Conservation (phyloP, 2,113 vertebrate genomes). For the Abramis brama region DNA sequence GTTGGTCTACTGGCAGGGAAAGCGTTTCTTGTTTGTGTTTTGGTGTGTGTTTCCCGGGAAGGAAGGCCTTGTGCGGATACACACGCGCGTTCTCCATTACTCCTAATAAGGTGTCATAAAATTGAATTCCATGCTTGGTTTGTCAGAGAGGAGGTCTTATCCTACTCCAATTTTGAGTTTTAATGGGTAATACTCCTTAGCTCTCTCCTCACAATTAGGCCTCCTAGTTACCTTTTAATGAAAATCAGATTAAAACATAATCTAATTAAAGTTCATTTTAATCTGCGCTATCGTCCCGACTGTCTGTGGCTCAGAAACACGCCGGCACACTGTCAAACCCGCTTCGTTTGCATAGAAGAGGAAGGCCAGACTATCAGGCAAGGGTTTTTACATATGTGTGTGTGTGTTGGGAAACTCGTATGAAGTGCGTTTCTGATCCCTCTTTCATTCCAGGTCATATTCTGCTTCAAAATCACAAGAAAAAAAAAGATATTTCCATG, state of each 20-base stretch:
- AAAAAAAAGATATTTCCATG: not conserved
- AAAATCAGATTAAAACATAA: conserved; percentile 85
- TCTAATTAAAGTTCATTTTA: conserved; percentile 83
- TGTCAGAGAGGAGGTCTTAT: conserved; percentile 78
- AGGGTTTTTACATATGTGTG: conserved; percentile 28
- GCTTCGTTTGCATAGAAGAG: conserved; percentile 59
- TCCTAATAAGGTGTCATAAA: conserved; percentile 84
- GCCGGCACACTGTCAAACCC: conserved; percentile 65
- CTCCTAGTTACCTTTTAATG: conserved; percentile 80
- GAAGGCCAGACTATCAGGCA: conserved; percentile 64
- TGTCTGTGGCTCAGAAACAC: conserved; percentile 65
- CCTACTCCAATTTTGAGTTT: conserved; percentile 80
- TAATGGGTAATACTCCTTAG: conserved; percentile 83
- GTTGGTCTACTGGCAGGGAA: conserved; percentile 20
- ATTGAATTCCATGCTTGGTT: conserved; percentile 85
- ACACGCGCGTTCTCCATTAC: conserved; percentile 72
- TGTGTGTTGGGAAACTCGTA: conserved; percentile 17
- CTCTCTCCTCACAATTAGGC: conserved; percentile 80
- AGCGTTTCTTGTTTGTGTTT: conserved; percentile 70
- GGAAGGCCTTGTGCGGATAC: conserved; percentile 62
- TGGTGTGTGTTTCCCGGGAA: conserved; percentile 65
- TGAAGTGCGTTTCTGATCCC: not conserved
- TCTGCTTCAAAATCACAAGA: not conserved
- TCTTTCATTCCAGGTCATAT: not conserved
- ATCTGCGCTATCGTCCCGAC: conserved; percentile 72